phyloP scores from a whole-genome alignment of 30 jellyfish, hydroid and myxozoan species.

The Morbakka virulenta region DNA sequence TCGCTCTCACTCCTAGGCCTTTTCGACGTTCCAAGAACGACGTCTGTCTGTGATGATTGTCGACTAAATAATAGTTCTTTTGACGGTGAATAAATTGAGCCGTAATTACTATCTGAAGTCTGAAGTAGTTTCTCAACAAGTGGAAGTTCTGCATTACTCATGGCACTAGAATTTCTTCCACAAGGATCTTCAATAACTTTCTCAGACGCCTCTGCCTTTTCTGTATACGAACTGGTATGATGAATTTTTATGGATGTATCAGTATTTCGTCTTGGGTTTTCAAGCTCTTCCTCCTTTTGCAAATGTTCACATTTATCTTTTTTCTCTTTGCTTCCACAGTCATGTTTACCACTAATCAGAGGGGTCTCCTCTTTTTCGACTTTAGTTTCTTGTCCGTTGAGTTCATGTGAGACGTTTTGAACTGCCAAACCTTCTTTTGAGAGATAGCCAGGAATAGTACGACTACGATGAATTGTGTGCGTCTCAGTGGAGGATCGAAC shows the following conservation, averaged over 20 bases:
- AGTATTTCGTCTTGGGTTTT: not conserved
- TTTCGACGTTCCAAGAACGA: not conserved
- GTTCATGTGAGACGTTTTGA: no score
- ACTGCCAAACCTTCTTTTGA: not conserved
- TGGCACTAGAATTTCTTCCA: not conserved
- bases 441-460: not conserved
- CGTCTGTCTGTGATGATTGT: not conserved
- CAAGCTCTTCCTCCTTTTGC: not conserved
- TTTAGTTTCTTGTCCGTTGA: not conserved
- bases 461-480: not conserved
- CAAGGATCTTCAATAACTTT: not conserved
- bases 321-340: not conserved
- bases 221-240: not conserved
- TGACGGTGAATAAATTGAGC: slow-evolving; percentile 47
- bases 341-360: not conserved
- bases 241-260: not conserved
- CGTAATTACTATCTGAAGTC: slow-evolving; percentile 9
- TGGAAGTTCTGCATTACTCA: no score
- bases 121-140: slow-evolving; percentile 41
- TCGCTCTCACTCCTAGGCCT: not conserved
- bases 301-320: not conserved
- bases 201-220: not conserved
- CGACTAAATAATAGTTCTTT: slow-evolving; percentile 59
- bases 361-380: not conserved
- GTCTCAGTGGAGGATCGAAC: not conserved